Base-by-base conservation (phyloP, 2,888 invertebrate genomes). In the Sesamia inferens region DNA sequence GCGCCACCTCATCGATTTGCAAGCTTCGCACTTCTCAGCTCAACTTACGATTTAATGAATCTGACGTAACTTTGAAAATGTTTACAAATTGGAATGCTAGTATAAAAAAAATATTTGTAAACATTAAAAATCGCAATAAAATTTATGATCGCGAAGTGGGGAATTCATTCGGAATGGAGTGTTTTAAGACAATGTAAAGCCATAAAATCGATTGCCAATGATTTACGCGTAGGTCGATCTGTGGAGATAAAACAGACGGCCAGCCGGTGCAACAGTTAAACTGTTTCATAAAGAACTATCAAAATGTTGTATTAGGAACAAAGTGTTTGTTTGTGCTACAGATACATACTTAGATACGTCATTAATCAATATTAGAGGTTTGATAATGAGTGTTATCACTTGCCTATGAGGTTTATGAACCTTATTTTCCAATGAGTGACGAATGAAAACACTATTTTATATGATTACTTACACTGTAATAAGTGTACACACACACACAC, bases 161-260 rank as follows among this genome's bases (percentile, higher is more conserved):
- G 67, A 82, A 75, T 64, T 71, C 74, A 76, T 74, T 68, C 42
- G 31, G 58, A 79, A 81, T 77, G 62, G 81, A 85, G 83, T 87
- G 78, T 85, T 82, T 68, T 77, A 82, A 85, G 85, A 85, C 82
- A 88, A 84, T 85, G 76, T 85, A 76, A 77, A 83, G 79, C 79
- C 78, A 89, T 91, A 86, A 90, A 90, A 87, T 81, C 82, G 85
- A 88, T 88, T 85, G 87, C 84, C 85, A 89, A 85, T 88, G 86
- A 86, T 88, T 88, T 87, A 86, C 72, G 69, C 76, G 74, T 84
- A 72, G 7, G 39, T 39, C 39, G 72, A 82, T 87, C 71, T 74
- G 68, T 70, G 78, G 70, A 82, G 75, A 83, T 78, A 73, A 82
- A 85, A 76, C 84, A 84, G 83, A 79, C 70, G 76, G 65, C 66